Conservation (phyloP, 2,797 vertebrate species). For the Ispidina picta region DNA sequence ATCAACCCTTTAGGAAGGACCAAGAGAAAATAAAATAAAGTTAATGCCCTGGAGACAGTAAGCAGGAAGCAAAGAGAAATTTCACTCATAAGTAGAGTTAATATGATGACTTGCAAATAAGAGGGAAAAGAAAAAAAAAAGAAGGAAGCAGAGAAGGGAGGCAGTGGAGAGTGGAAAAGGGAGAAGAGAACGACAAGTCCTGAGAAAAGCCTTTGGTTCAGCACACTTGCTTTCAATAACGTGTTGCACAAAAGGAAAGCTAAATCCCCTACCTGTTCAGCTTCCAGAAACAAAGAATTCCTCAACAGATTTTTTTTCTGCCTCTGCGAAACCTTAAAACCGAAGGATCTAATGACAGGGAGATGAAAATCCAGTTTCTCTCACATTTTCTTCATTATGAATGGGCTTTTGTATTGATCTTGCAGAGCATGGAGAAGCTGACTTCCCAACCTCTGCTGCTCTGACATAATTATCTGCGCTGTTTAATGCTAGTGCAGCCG, state of each 20-base stretch:
- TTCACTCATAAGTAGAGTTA: neutral
- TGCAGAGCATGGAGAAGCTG: slow-evolving; percentile 1
- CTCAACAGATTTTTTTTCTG: neutral
- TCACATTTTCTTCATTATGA: slow-evolving; percentile 35
- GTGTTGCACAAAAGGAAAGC: neutral
- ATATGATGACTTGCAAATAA: neutral
- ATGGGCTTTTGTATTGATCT: slow-evolving; percentile 9
- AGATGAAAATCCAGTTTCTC: slow-evolving; percentile 23
- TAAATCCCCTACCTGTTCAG: neutral
- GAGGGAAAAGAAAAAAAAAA: too few species aligned
- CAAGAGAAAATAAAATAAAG: neutral
- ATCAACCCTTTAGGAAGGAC: slow-evolving; percentile 9
- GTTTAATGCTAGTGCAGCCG: slow-evolving; percentile 30
- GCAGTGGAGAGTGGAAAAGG: neutral
- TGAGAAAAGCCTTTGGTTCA: neutral
- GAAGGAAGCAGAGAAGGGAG: neutral
- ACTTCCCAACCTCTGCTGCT: slow-evolving; percentile 36
- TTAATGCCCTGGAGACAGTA: neutral
- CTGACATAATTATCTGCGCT: slow-evolving; percentile 1
- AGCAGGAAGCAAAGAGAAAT: neutral
- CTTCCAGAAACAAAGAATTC: slow-evolving; percentile 41
- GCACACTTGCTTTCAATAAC: slow-evolving; percentile 13
- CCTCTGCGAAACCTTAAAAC: slow-evolving; percentile 19
- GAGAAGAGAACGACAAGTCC: neutral
- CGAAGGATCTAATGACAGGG: slow-evolving; percentile 24